Evolutionary conservation across 2,113 vertebrate genomes (phyloP), one percentile per base, ranked within the genome.

Genomic region (Mesembrinibis cayennensis): DNA sequence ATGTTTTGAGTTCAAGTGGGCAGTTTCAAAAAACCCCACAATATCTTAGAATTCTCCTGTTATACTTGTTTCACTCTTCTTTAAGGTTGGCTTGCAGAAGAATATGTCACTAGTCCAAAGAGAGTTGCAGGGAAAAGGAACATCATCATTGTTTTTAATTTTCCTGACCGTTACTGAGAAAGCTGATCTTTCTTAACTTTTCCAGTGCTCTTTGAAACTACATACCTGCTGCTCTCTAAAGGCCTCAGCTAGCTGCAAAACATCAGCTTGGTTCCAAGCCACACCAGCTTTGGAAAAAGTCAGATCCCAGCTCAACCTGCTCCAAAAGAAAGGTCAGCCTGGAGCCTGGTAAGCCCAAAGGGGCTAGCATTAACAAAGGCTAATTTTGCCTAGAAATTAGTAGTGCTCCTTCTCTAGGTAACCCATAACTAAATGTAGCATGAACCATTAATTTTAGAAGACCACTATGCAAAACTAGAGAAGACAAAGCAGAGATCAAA

Each of bases 281-380:
- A 90, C 79, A 89, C 34, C 91, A 95, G 29, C 40, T 79, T 72
- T 19, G 56, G 93, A 93, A 95, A 88, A 79, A 94, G 32, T 77
- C 93, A 90, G 84, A 91, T 93, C 66, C 42, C 36, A 55, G 70
- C 89, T 89, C 78, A 93, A 73, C 16, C 29, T 93, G 16, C 45
- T 96, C 70, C 91, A 91, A 95, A 87, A 38, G 42, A 93, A 93
- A 95, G 87, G 87, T 95, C 91, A 83, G 79, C 55, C 79, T 8
- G 27, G 45, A 95, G 94, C 69, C 89, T 77, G 45, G 26, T 73
- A 71, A 77, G 38, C 59, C 44, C 59, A 89, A 70, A 52, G 45
- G 27, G 59, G 62, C 38, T 73, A 85, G 20, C 36, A 76, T 45
- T 82, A 56, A 58, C 40, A 90, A 71, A 79, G 38, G 25, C 44